phyloP scores from a whole-genome alignment of 2,113 vertebrate species.

The Heloderma charlesbogerti region DNA sequence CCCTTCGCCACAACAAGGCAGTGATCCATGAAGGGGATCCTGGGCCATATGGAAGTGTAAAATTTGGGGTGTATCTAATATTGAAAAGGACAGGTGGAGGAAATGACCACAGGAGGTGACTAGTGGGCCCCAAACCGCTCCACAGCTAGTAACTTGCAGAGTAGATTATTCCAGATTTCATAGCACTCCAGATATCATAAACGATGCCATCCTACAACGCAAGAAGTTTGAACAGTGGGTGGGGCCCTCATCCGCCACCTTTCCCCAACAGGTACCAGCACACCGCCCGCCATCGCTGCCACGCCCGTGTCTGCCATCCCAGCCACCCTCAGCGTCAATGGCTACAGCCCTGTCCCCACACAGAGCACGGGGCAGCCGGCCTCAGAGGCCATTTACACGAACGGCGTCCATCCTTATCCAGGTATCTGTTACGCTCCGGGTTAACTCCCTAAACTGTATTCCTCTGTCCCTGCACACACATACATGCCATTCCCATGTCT shows the following conservation, averaged over 20 bases:
- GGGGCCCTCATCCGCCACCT: accelerated
- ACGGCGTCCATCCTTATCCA: conserved; percentile 90
- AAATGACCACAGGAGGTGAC: too few relatives aligned
- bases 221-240: too few relatives aligned
- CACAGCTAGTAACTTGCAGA: too few relatives aligned
- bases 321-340: conserved; percentile 85
- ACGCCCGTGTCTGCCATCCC: conserved; percentile 88
- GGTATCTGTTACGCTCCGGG: conserved; percentile 69
- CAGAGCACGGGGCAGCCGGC: conserved; percentile 86
- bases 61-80: not conserved
- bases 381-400: conserved; percentile 87
- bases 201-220: too few relatives aligned
- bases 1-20: too few relatives aligned
- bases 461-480: not conserved
- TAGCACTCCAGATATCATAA: too few relatives aligned
- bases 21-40: not conserved
- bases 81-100: not conserved
- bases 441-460: not conserved
- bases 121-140: too few relatives aligned
- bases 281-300: conserved; percentile 88
- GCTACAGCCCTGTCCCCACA: conserved; percentile 84
- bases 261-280: conserved; percentile 83
- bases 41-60: not conserved
- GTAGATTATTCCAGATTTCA: too few relatives aligned
- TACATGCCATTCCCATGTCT: accelerated